Evolutionary conservation across 35 echinoderm and acorn worm genomes (phyloP).

Genomic region (Eucidaris tribuloides): DNA sequence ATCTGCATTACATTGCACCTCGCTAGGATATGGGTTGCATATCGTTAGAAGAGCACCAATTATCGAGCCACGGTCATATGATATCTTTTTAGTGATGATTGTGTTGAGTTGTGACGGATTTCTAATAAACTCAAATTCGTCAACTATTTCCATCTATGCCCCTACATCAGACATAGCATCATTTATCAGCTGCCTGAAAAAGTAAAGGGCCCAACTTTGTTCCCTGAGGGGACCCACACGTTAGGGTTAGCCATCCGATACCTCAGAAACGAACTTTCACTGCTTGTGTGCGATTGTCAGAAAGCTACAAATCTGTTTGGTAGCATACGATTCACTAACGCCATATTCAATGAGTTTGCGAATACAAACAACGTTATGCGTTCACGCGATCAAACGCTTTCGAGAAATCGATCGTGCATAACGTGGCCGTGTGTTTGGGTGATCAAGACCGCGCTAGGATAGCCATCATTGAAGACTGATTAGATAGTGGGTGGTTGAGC

Average conservation of each 20-base stretch:
- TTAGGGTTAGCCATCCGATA: not conserved
- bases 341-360: not conserved
- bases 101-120: not conserved
- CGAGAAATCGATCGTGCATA: not conserved
- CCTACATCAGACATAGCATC: not conserved
- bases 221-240: not conserved
- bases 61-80: too few species aligned
- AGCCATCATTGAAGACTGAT: not conserved
- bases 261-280: not conserved
- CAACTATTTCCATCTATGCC: constrained; percentile 18
- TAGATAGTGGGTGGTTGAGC: not conserved
- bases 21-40: too few species aligned
- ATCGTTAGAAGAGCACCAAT: too few species aligned
- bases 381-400: not conserved
- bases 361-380: not conserved
- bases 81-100: too few species aligned
- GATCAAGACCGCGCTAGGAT: not conserved
- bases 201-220: not conserved
- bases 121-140: not conserved
- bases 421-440: not conserved
- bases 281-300: not conserved
- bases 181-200: not conserved
- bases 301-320: not conserved
- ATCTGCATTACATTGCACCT: too few species aligned
- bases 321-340: not conserved